phyloP scores from a whole-genome alignment of 2,888 invertebrate species.

The Prosapia bicincta region DNA sequence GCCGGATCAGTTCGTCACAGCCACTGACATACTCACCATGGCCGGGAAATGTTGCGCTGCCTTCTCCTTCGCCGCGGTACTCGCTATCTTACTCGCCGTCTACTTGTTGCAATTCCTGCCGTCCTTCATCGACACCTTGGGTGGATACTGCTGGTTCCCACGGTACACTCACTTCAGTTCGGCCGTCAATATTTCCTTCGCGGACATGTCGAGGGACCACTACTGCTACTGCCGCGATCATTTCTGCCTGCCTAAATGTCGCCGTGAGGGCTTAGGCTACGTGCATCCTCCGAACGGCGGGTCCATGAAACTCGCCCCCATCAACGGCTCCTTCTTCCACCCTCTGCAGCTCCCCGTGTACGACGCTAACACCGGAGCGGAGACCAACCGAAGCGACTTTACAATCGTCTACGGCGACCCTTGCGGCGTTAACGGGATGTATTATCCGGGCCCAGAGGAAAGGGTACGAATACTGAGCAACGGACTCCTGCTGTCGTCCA shows the following conservation, averaged over 20 bases:
- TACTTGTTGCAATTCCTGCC: no score
- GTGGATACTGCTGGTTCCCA: no score
- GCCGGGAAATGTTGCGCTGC: no score
- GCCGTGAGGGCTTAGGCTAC: background rate
- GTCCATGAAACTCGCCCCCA: no score
- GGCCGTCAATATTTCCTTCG: no score
- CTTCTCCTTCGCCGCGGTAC: no score
- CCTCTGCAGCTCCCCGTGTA: background rate
- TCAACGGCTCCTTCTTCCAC: background rate
- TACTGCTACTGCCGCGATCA: background rate
- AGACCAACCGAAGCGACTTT: background rate
- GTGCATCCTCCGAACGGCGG: no score
- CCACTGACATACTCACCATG: no score
- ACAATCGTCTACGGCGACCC: background rate
- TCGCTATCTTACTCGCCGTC: no score
- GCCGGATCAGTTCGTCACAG: no score
- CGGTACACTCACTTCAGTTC: no score
- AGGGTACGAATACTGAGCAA: background rate
- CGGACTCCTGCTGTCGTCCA: background rate
- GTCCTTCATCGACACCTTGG: no score
- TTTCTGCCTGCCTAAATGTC: background rate
- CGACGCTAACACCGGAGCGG: background rate
- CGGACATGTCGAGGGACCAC: background rate
- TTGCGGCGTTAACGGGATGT: background rate
- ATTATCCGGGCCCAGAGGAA: background rate